Base-by-base conservation (phyloP, 2,888 invertebrate species). In the Meandrusa payeni region DNA sequence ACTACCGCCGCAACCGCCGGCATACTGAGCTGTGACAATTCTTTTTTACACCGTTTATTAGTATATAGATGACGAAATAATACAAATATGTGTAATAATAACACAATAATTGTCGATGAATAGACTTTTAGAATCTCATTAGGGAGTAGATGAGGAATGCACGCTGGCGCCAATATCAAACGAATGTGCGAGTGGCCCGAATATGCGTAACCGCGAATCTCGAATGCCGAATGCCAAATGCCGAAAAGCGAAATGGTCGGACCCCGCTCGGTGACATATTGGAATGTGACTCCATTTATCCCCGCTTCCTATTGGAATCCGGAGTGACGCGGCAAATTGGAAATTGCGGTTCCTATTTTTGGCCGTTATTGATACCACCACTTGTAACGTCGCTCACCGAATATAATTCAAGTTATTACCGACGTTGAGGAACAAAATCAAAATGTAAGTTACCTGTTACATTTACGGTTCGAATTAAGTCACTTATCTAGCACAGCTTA, bases 251-350 rank as follows among this genome's bases (percentile, higher is more conserved):
- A 76, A 81, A 79, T 76, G 69, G 72, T 71, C 70, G 72, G 64
- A 56, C 66, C 72, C 67, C 73, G 74, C 72, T 70, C 74, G 66
- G 83, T 86, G 87, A 85, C 87, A 86, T 86, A 87, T 87, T 80
- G 87, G 87, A 82, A 86, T 86, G 85, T 75, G 87, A 81, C 85
- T 83, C 86, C 86, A 87, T 87, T 87, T 86, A 86, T 87, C 76
- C 77, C 69, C 77, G 76, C 72, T 83, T 86, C 87, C 87, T 85
- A 85, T 86, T 83, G 86, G 86, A 86, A 85, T 87, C 86, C 87
- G 85, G 86, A 80, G 82, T 86, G 85, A 85, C 77, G 76, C 77
- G 82, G 76, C 80, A 83, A 86, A 86, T 86, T 86, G 85, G 80
- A 86, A 81, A 86, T 83, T 78, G 80, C 77, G 81, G 81, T 72